A percentile compares a stretch with the other conserved stretches of the same genome.
These are phyloP conservation scores for Hyperoplus lanceolatus DNA, from an alignment of 2,797 vertebrate genomes.

Conservation along the genomic window DNA sequence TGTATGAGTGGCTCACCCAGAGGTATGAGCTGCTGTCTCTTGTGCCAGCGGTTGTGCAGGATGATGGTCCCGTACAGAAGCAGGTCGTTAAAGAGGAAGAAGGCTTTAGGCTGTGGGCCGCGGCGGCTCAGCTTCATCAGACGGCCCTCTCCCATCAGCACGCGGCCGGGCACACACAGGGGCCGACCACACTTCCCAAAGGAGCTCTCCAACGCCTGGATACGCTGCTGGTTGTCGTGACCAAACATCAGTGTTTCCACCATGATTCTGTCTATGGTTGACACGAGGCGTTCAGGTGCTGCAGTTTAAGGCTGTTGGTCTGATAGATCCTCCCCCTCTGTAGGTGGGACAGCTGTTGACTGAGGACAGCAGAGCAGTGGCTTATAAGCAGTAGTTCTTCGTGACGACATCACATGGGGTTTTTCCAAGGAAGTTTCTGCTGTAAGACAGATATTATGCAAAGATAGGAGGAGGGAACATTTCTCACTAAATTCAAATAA, in stretches of 20 bases:
- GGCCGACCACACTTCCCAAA: conserved; percentile 12
- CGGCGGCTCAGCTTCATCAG: conserved; percentile 91
- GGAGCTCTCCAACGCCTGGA: conserved; percentile 87
- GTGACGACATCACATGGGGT: not conserved
- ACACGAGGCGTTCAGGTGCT: not conserved
- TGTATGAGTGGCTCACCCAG: conserved; percentile 73
- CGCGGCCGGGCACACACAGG: conserved; percentile 82
- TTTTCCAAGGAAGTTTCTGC: too few species aligned
- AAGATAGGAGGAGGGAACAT: too few species aligned
- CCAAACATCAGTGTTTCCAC: conserved; percentile 81
- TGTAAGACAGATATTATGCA: too few species aligned
- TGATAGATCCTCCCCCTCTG: not conserved
- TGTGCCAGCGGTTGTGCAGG: conserved; percentile 88
- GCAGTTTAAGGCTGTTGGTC: not conserved
- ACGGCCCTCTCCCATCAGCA: conserved; percentile 92
- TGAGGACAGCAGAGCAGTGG: not conserved
- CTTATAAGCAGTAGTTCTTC: not conserved
- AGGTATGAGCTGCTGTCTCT: conserved; percentile 89
- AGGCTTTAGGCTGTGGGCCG: conserved; percentile 87
- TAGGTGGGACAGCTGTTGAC: too few species aligned
- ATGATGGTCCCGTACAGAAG: conserved; percentile 92
- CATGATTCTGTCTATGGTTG: conserved; percentile 67
- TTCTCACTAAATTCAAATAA: too few species aligned
- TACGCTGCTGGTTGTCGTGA: conserved; percentile 87
- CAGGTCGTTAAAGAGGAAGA: conserved; percentile 95